Evolutionary conservation across 2,888 invertebrate species (phyloP).

Genomic region (Cataglyphis albicans): DNA sequence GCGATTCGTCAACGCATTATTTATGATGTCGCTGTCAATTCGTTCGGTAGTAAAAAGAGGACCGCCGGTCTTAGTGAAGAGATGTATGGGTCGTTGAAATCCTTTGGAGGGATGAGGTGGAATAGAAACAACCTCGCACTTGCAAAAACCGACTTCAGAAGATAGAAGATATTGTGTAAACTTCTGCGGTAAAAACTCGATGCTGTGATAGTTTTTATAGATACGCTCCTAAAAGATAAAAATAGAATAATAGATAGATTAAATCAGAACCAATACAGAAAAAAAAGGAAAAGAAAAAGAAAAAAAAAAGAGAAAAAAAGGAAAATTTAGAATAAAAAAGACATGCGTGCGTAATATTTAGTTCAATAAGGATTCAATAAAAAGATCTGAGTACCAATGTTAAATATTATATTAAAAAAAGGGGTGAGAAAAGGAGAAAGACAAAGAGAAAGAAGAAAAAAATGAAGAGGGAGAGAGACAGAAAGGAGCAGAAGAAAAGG

Average conservation of each 20-base stretch:
- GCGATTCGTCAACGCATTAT: constrained; percentile 47
- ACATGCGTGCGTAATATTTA: too few relatives aligned
- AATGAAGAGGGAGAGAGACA: neutral
- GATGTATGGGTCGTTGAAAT: constrained; percentile 93
- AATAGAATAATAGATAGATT: constrained; percentile 24
- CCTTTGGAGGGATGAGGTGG: constrained; percentile 95
- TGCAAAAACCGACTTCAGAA: constrained; percentile 96
- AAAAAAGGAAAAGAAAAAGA: neutral
- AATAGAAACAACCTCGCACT: constrained; percentile 94
- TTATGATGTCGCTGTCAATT: neutral
- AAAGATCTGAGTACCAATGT: too few relatives aligned
- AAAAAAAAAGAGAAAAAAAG: neutral
- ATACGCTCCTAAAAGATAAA: constrained; percentile 91
- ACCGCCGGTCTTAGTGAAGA: constrained; percentile 82
- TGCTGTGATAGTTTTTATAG: constrained; percentile 93
- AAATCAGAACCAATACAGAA: neutral
- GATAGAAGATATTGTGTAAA: constrained; percentile 97
- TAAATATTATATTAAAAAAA: neutral
- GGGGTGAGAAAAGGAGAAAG: too few relatives aligned
- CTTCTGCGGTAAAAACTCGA: constrained; percentile 96
- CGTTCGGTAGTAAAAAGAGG: constrained; percentile 45
- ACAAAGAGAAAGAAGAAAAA: neutral
- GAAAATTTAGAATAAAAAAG: neutral
- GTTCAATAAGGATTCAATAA: too few relatives aligned
- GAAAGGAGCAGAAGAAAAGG: too few relatives aligned